Evolutionary conservation across 2,888 invertebrate species (phyloP).

Genomic region (Chrysolina americana): DNA sequence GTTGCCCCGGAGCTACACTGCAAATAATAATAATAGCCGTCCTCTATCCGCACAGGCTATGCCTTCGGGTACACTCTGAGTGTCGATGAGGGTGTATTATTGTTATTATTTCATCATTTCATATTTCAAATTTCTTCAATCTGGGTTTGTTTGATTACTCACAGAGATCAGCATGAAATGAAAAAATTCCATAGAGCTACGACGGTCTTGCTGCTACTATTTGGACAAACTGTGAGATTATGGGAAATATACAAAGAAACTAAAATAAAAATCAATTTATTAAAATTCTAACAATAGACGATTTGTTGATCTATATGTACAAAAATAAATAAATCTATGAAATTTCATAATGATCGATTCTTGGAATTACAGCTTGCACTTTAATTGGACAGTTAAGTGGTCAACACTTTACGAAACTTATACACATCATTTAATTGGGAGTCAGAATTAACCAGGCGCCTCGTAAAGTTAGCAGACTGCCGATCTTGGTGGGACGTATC

Average conservation of each 20-base stretch:
- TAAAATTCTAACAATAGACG: constrained; percentile 20
- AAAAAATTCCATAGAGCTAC: too few species aligned
- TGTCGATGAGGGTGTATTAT: too few species aligned
- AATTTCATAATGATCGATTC: not conserved
- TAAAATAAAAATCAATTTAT: constrained; percentile 12
- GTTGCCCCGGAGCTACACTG: too few species aligned
- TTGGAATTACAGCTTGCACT: constrained; percentile 13
- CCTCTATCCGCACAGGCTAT: too few species aligned
- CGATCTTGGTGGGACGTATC: constrained; percentile 49
- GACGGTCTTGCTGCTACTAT: too few species aligned
- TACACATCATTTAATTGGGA: constrained; percentile 45
- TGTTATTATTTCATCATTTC: too few species aligned
- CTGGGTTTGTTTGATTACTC: too few species aligned
- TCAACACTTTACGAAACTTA: constrained; percentile 47
- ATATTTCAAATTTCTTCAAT: too few species aligned
- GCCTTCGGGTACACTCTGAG: too few species aligned
- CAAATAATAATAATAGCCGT: too few species aligned
- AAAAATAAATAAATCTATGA: constrained; percentile 24
- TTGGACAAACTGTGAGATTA: too few species aligned
- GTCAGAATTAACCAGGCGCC: constrained; percentile 43
- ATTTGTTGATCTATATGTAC: constrained; percentile 10
- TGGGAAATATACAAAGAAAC: not conserved
- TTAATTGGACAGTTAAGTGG: constrained; percentile 32
- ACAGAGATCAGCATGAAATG: too few species aligned
- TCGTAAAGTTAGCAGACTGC: constrained; percentile 24